phyloP scores from a whole-genome alignment of 2,888 invertebrate genomes.

The Tuta absoluta region DNA sequence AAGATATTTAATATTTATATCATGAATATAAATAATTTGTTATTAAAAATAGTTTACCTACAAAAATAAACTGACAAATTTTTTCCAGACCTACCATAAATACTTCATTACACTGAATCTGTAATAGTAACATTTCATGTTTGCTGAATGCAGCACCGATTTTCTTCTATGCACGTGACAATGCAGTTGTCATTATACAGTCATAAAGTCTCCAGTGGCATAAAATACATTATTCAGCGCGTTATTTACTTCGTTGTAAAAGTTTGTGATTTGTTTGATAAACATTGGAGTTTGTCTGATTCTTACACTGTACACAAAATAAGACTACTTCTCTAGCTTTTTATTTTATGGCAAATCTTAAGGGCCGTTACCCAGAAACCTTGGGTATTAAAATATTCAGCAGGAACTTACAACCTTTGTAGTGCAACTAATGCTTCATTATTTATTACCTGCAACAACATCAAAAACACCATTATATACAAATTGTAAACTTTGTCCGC shows the following conservation, averaged over 20 bases:
- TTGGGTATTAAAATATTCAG: neutral
- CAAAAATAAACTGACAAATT: too few species aligned
- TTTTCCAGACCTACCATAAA: too few species aligned
- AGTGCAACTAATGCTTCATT: neutral
- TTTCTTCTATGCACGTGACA: slow-evolving; percentile 50
- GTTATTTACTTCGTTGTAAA: neutral
- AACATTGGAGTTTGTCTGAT: too few species aligned
- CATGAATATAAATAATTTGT: too few species aligned
- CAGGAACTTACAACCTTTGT: neutral
- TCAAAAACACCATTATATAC: slow-evolving; percentile 28
- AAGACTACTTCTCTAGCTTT: too few species aligned
- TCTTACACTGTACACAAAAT: too few species aligned
- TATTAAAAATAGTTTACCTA: too few species aligned
- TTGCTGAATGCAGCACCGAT: slow-evolving; percentile 38
- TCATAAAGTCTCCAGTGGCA: slow-evolving; percentile 9
- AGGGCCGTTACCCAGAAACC: neutral
- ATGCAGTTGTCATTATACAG: slow-evolving; percentile 50
- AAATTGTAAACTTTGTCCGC: slow-evolving; percentile 36
- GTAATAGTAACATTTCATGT: too few species aligned
- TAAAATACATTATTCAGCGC: neutral
- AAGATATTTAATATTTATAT: too few species aligned
- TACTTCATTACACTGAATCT: too few species aligned
- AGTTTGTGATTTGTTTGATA: neutral
- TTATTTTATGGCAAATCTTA: too few species aligned
- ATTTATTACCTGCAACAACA: slow-evolving; percentile 19